Base-by-base conservation (phyloP, 2,888 invertebrate species). In the Apomyelois bistriatella region DNA sequence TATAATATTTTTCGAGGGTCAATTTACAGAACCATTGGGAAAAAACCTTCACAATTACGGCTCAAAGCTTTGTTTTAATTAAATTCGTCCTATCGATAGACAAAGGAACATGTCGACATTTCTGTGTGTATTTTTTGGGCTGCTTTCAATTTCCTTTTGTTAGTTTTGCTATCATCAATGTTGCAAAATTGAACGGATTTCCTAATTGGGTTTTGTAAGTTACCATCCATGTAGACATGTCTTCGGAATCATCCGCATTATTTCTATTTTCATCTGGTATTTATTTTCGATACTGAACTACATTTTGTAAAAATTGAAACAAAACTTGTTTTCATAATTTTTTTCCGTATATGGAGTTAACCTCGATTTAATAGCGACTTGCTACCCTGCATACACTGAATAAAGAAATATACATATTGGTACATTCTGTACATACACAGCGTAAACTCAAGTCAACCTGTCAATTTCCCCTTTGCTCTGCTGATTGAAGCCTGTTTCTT, bases 51-150 rank as follows among this genome's bases (percentile, higher is more conserved):
- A 40, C 49, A 16, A 16, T 40, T 38, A 50, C 16, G 12, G 40
- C 38, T 40, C 28, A 38, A 50, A 41, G 49, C 40, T 41, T 40
- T 40, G 40, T 50, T 50, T 50, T 50, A 50, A 50, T 50, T 50
- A 50, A 40, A 50, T 38, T 40, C 40, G 30, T 28, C 48, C 48
- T 48, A 37, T 48, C 37, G 17, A 37, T 37, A 37, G 48, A 37
- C 37, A 48, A 48, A 48, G 48, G 48, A 22, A 37, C 32, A 32
- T 46, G 35, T 46, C 46, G 32, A 32, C 46, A 16, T 3, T 32
- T 46, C 46, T 16, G 15, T 8, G n/a, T 12, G 43, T 46, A 22
- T 16, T 46, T 32, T 46, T 35, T 46, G 32, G 46, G 1, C n/a
- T 3, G 28, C 0, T 32, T 46, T 16, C 15, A 46, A 16, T 46